Conservation (phyloP, 1,140 invertebrate genomes). For the Aphis craccivora region DNA sequence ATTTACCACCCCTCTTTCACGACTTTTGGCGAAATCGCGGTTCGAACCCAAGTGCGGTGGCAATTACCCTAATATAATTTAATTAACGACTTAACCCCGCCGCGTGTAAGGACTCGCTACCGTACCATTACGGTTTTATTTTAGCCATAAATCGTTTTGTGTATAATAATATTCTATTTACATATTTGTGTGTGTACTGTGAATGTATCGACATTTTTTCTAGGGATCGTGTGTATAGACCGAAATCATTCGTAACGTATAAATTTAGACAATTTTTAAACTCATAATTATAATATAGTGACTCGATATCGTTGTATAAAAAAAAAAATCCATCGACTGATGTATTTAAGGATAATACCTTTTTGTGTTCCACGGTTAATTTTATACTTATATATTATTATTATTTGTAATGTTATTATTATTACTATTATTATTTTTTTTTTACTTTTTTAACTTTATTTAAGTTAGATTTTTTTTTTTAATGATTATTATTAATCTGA, state of each 20-base stretch:
- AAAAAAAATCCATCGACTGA: slow-evolving; percentile 54
- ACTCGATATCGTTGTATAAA: slow-evolving; percentile 37
- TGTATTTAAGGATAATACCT: slow-evolving; percentile 54
- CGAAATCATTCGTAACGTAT: slow-evolving; percentile 32
- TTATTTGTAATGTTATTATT: background rate
- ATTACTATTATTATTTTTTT: slow-evolving; percentile 11
- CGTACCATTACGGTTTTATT: background rate
- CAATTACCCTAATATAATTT: background rate
- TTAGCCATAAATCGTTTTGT: background rate
- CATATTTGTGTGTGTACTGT: background rate
- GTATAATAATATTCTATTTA: background rate
- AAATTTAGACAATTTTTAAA: slow-evolving; percentile 52
- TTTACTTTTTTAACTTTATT: slow-evolving; percentile 38
- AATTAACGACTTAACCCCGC: background rate
- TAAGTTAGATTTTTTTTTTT: slow-evolving; percentile 6
- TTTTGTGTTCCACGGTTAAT: slow-evolving; percentile 54
- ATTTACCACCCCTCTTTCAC: background rate
- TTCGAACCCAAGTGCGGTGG: background rate
- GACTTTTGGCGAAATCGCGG: background rate
- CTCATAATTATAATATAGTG: background rate
- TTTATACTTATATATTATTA: background rate
- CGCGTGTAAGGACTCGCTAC: background rate
- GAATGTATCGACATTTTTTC: background rate
- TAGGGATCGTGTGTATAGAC: slow-evolving; percentile 42
- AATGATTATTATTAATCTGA: background rate